Conservation (phyloP, 1,140 invertebrate species). For the Drosophila prosaltans region DNA sequence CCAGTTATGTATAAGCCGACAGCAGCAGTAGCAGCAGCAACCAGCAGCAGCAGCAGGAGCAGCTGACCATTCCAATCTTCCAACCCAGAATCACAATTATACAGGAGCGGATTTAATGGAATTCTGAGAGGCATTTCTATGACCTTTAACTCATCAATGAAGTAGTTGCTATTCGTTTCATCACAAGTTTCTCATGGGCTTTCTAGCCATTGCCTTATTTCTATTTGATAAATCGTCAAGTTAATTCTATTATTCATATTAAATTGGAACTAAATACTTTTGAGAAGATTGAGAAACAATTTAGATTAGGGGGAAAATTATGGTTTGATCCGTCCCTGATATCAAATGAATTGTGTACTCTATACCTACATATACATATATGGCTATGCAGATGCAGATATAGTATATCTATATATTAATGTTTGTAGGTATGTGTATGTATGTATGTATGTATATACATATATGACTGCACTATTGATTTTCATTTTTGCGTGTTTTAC, state of each 20-base stretch:
- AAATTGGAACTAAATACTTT: too few species aligned
- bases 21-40: conserved; percentile 30
- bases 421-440: conserved; percentile 12
- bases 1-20: conserved; percentile 66
- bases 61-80: conserved; percentile 45
- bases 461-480: conserved; percentile 59
- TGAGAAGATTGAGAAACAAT: too few species aligned
- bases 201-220: too few species aligned
- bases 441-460: conserved; percentile 14
- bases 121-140: too few species aligned
- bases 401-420: conserved; percentile 21
- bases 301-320: too few species aligned
- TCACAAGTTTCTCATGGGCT: too few species aligned
- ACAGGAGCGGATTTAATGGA: background rate
- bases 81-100: background rate
- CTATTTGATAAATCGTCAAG: too few species aligned
- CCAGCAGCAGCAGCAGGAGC: conserved; percentile 25
- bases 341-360: conserved; percentile 32
- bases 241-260: too few species aligned
- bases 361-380: conserved; percentile 17
- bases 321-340: conserved; percentile 15
- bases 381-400: background rate
- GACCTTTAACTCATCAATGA: too few species aligned
- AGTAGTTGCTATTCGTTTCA: too few species aligned
- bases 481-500: conserved; percentile 76